These are phyloP conservation scores for Trididemnum nubilum DNA, from an alignment of 23 tunicate genomes.

Conservation along the genomic window DNA sequence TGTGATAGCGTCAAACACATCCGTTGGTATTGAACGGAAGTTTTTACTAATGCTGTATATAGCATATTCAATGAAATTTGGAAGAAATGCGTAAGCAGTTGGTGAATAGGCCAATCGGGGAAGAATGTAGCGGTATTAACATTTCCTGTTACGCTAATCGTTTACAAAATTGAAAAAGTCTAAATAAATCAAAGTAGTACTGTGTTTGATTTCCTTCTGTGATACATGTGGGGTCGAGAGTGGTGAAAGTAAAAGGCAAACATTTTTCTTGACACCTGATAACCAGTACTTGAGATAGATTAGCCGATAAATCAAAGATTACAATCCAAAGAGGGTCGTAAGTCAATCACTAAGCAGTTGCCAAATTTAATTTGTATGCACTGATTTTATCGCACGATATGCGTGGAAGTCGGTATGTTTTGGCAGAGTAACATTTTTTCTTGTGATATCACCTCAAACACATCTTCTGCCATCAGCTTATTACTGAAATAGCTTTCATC, in stretches of 20 bases:
- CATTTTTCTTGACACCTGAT: not conserved
- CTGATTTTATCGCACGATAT: not conserved
- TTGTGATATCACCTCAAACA: too few relatives aligned
- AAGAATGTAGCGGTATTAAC: too few relatives aligned
- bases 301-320: not conserved
- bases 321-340: not conserved
- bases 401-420: not conserved
- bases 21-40: too few relatives aligned
- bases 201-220: not conserved
- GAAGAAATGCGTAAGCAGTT: too few relatives aligned
- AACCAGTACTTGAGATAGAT: not conserved
- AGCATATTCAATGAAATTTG: too few relatives aligned
- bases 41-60: too few relatives aligned
- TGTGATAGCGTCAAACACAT: too few relatives aligned
- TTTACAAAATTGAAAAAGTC: not conserved
- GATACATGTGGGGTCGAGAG: not conserved
- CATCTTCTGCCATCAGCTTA: too few relatives aligned
- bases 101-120: too few relatives aligned
- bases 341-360: not conserved
- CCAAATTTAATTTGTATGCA: not conserved
- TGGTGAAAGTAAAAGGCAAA: not conserved
- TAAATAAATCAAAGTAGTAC: not conserved
- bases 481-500: too few relatives aligned
- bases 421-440: not conserved
- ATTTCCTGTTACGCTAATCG: not conserved